phyloP scores from a whole-genome alignment of 2,113 vertebrate genomes.

The Struthidea cinerea region DNA sequence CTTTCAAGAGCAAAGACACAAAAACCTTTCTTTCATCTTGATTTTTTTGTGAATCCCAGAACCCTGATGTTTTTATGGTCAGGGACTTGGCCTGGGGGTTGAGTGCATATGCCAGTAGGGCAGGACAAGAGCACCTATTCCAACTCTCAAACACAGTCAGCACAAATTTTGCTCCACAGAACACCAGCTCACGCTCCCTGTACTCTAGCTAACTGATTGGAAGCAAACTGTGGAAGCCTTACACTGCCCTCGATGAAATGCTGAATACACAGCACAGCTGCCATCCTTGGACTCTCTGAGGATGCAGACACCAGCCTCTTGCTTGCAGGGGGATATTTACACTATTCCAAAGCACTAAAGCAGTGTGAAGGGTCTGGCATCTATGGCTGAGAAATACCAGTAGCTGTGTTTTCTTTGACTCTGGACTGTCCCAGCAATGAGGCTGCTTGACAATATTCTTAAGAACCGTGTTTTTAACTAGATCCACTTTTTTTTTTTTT shows the following conservation, averaged over 20 bases:
- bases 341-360: not conserved
- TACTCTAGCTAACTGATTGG: not conserved
- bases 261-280: not conserved
- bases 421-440: not conserved
- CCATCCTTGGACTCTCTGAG: not conserved
- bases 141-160: not conserved
- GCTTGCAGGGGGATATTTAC: not conserved
- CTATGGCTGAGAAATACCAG: not conserved
- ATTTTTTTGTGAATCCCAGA: not conserved
- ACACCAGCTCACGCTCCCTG: fast-evolving
- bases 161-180: not conserved
- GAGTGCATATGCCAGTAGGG: not conserved
- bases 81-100: not conserved
- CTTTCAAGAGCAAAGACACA: not conserved
- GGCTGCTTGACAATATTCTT: not conserved
- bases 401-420: not conserved
- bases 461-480: not conserved
- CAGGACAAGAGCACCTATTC: not conserved
- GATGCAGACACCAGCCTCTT: not conserved
- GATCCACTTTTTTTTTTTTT: not conserved
- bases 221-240: not conserved
- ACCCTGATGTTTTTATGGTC: not conserved
- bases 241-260: not conserved
- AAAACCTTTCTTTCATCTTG: not conserved
- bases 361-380: not conserved